Percentiles rank a stretch among this genome's conserved stretches.
These are phyloP conservation scores for Anoplopoma fimbria DNA, from an alignment of 2,113 vertebrate genomes.

Conservation along the genomic window DNA sequence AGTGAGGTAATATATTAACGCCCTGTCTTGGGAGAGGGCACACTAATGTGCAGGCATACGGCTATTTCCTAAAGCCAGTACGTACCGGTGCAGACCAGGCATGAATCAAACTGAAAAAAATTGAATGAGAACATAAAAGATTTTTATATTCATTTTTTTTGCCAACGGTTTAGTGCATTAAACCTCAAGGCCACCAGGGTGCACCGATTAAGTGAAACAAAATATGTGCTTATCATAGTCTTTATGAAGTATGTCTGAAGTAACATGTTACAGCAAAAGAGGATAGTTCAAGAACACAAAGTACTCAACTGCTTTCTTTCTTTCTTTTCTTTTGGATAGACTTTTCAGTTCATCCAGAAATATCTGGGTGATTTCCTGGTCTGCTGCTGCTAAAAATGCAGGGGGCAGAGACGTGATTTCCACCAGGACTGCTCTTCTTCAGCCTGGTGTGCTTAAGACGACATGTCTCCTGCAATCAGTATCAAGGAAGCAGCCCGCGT, in stretches of 20 bases:
- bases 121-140: no score
- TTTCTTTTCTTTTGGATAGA: not conserved
- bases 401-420: slow-evolving; percentile 2
- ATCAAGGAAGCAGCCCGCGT: slow-evolving; percentile 34
- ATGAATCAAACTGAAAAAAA: no score
- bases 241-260: not conserved
- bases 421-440: slow-evolving; percentile 31
- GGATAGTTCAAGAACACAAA: slow-evolving; percentile 1
- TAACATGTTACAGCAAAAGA: not conserved
- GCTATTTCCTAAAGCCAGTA: no score
- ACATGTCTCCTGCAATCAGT: slow-evolving; percentile 58
- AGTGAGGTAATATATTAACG: no score
- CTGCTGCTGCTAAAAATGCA: not conserved
- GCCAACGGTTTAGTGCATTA: not conserved
- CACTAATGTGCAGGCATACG: no score
- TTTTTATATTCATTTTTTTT: no score
- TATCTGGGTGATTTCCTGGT: not conserved
- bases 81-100: no score
- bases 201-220: no score
- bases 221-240: not conserved
- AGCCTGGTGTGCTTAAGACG: slow-evolving; percentile 28
- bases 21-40: no score
- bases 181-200: not conserved
- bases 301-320: not conserved
- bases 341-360: not conserved